These are phyloP conservation scores for Chaetorhynchus papuensis DNA, from an alignment of 2,113 vertebrate genomes.

Conservation along the genomic window DNA sequence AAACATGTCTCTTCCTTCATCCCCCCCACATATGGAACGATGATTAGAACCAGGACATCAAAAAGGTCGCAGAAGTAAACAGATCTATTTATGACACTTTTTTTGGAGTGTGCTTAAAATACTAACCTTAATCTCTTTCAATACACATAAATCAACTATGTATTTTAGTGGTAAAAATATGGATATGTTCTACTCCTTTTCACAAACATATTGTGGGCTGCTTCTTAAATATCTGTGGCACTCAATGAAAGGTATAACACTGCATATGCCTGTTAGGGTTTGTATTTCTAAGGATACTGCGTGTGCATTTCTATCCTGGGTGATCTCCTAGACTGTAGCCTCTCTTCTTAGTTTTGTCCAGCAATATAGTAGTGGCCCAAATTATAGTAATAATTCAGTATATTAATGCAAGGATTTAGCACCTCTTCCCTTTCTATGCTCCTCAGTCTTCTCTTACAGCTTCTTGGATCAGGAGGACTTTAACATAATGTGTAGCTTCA, in stretches of 20 bases:
- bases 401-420: not conserved
- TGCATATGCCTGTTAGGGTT: not conserved
- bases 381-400: not conserved
- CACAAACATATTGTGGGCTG: not conserved
- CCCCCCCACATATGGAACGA: not conserved
- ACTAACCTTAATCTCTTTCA: not conserved
- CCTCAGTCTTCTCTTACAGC: not conserved
- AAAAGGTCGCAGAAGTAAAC: not conserved
- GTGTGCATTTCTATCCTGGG: not conserved
- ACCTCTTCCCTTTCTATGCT: not conserved
- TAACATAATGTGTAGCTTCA: not conserved
- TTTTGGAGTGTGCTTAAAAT: not conserved
- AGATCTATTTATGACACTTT: slow-evolving; percentile 6
- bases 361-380: not conserved
- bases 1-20: slow-evolving; percentile 26
- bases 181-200: not conserved
- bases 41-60: slow-evolving; percentile 46
- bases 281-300: not conserved
- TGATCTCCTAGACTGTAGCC: not conserved
- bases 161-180: not conserved
- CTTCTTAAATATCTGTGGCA: not conserved
- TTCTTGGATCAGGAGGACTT: not conserved
- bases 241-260: not conserved
- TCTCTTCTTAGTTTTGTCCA: not conserved
- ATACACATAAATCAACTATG: not conserved